A percentile compares a stretch with the other conserved stretches of the same genome.
Evolutionary conservation across 2,797 vertebrate genomes (phyloP).

Genomic region (Melanotaenia pygmaea): DNA sequence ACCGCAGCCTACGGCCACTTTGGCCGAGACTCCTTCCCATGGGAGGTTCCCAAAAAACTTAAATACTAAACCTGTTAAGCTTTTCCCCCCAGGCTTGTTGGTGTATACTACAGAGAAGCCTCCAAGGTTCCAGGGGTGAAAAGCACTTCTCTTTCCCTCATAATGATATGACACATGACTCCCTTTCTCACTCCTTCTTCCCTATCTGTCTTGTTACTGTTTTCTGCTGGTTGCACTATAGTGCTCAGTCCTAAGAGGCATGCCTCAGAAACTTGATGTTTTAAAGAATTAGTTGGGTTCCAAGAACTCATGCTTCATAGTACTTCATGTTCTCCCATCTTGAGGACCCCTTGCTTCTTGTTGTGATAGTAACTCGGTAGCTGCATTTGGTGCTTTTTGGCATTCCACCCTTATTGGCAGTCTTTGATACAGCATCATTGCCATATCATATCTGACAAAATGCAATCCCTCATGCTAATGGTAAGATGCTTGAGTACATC

Average conservation of each 20-base stretch:
- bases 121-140: slow-evolving; percentile 88
- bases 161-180: slow-evolving; percentile 64
- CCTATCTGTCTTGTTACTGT: slow-evolving; percentile 58
- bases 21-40: slow-evolving; percentile 96
- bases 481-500: slow-evolving; percentile 32
- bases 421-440: slow-evolving; percentile 39
- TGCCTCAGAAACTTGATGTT: slow-evolving; percentile 52
- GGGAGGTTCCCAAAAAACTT: slow-evolving; percentile 97
- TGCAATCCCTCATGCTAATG: slow-evolving; percentile 59
- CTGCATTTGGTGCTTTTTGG: slow-evolving; percentile 34
- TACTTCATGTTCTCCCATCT: slow-evolving; percentile 29
- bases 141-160: slow-evolving; percentile 71
- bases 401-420: slow-evolving; percentile 50
- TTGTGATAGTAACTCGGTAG: slow-evolving; percentile 34
- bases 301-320: slow-evolving; percentile 54
- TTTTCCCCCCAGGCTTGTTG: slow-evolving; percentile 90
- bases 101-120: slow-evolving; percentile 99
- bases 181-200: slow-evolving; percentile 38
- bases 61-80: slow-evolving; percentile 93
- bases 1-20: slow-evolving; percentile 98
- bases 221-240: slow-evolving; percentile 56
- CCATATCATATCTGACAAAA: slow-evolving; percentile 46
- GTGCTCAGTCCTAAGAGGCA: slow-evolving; percentile 54
- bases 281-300: slow-evolving; percentile 54
- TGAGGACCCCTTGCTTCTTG: slow-evolving; percentile 22